phyloP scores from a whole-genome alignment of 1,140 invertebrate species.

The Tribolium castaneum region DNA sequence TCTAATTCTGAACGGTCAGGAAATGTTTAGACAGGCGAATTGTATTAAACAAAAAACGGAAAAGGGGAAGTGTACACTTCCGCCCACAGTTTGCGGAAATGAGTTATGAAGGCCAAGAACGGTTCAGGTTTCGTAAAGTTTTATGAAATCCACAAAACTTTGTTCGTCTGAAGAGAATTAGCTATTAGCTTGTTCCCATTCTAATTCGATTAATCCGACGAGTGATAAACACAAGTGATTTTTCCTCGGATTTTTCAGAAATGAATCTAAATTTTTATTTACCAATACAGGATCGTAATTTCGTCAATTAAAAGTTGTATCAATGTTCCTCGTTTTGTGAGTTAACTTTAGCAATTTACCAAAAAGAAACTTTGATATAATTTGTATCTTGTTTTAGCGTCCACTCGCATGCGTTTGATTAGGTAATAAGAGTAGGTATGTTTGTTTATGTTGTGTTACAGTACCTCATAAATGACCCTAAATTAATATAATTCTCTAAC shows the following conservation, averaged over 20 bases:
- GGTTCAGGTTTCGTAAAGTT: background rate
- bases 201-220: too few species aligned
- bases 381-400: background rate
- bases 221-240: too few species aligned
- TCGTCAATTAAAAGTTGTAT: background rate
- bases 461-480: background rate
- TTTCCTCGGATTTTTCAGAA: too few species aligned
- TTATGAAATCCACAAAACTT: too few species aligned
- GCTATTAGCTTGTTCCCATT: too few species aligned
- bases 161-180: too few species aligned
- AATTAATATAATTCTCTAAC: background rate
- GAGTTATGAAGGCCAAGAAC: background rate
- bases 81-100: background rate
- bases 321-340: background rate
- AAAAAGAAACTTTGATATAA: background rate
- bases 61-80: background rate
- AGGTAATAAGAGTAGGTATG: background rate
- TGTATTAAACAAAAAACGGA: background rate
- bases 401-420: background rate
- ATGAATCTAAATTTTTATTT: too few species aligned
- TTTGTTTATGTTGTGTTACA: background rate
- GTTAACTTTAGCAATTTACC: background rate
- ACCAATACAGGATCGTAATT: too few species aligned
- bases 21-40: background rate
- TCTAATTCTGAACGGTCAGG: background rate